phyloP scores from a whole-genome alignment of 2,888 invertebrate genomes.

The Ectropis crepuscularia region DNA sequence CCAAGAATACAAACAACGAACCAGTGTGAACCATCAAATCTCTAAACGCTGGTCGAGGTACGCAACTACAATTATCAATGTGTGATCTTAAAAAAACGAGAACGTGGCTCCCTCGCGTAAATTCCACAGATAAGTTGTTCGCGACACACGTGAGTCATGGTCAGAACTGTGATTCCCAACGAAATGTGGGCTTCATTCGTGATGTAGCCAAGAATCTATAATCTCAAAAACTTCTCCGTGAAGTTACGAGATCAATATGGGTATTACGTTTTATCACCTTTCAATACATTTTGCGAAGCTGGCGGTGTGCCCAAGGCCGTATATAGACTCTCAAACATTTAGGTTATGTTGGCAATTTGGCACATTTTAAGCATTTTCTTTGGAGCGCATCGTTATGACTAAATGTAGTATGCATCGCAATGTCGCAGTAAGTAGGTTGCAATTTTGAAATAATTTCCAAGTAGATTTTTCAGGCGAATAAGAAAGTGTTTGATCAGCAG shows the following conservation, averaged over 20 bases:
- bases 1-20: constrained; percentile 59
- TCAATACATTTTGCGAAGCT: constrained; percentile 28
- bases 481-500: too few relatives aligned
- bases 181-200: constrained; percentile 44
- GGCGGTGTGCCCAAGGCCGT: constrained; percentile 49
- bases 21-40: not conserved
- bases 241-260: constrained; percentile 2
- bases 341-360: constrained; percentile 35
- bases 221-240: not conserved
- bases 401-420: constrained; percentile 1
- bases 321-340: constrained; percentile 18
- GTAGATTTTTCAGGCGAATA: too few relatives aligned
- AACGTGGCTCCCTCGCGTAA: not conserved
- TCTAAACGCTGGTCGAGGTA: not conserved
- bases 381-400: constrained; percentile 7
- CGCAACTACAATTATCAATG: not conserved
- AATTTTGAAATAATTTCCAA: too few relatives aligned
- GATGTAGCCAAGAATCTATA: constrained; percentile 50
- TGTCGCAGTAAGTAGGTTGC: not conserved
- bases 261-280: constrained; percentile 14
- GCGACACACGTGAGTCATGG: constrained; percentile 55
- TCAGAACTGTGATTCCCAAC: constrained; percentile 47
- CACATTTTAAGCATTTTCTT: constrained; percentile 23
- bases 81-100: not conserved
- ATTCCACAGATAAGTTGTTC: not conserved